phyloP scores from a whole-genome alignment of 2,113 vertebrate genomes.

The Phylloscopus trochiloides region DNA sequence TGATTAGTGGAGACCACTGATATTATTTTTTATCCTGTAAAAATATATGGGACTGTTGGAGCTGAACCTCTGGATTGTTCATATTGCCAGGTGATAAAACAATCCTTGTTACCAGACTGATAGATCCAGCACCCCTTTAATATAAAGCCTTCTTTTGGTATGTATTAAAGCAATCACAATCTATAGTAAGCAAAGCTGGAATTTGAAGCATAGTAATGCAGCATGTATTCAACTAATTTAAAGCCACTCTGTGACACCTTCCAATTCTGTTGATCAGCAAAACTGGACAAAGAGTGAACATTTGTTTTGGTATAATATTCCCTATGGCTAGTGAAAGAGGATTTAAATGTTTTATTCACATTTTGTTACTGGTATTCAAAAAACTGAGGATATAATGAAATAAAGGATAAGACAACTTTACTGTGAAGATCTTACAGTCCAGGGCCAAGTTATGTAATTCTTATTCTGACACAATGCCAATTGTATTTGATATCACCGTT shows the following conservation, averaged over 20 bases:
- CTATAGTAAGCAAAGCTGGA: neutral
- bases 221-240: neutral
- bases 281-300: neutral
- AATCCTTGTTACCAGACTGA: neutral
- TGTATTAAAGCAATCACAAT: neutral
- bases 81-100: neutral
- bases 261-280: neutral
- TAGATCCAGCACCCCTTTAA: neutral
- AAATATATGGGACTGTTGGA: neutral
- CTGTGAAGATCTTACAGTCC: neutral
- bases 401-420: neutral
- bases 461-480: neutral
- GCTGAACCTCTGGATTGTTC: neutral
- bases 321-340: neutral
- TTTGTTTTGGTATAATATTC: neutral
- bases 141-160: neutral
- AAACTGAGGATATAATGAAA: neutral
- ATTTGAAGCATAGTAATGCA: neutral
- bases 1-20: neutral
- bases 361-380: neutral
- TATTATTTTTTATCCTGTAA: neutral
- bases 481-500: neutral
- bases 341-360: neutral
- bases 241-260: neutral
- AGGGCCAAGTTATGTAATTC: neutral